Conservation (phyloP, 2,113 vertebrate species). For the Lampris incognitus region DNA sequence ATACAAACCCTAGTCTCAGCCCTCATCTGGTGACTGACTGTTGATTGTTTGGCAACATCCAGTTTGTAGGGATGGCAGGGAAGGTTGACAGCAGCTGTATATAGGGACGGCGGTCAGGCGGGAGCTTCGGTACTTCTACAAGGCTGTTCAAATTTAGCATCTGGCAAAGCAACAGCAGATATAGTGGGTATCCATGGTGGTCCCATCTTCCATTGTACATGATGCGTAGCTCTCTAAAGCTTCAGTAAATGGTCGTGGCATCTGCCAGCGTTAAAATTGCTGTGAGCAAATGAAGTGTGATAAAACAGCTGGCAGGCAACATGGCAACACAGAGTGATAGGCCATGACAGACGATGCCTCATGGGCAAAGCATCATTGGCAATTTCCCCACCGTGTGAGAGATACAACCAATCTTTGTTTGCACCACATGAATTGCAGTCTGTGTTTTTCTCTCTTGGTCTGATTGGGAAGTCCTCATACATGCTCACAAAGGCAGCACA, state of each 20-base stretch:
- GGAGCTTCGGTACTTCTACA: conserved; percentile 24
- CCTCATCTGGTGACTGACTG: conserved; percentile 53
- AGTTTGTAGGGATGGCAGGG: conserved; percentile 36
- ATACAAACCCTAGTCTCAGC: conserved; percentile 51
- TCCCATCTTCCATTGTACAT: conserved; percentile 9
- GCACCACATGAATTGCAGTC: conserved; percentile 16
- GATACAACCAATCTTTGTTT: conserved; percentile 49
- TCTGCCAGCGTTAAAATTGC: conserved; percentile 62
- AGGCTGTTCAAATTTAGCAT: conserved; percentile 32
- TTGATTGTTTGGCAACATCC: conserved; percentile 52
- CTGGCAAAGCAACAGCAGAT: conserved; percentile 23
- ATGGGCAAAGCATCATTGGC: conserved; percentile 66
- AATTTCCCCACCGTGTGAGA: conserved; percentile 60
- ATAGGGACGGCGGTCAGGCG: conserved; percentile 15
- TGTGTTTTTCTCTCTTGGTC: conserved; percentile 1
- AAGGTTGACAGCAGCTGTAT: conserved; percentile 32
- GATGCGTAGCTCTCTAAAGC: conserved; percentile 41
- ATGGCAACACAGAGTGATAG: conserved; percentile 64
- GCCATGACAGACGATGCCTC: conserved; percentile 71
- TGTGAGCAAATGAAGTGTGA: conserved; percentile 75
- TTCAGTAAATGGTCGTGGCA: conserved; percentile 46
- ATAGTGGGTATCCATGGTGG: conserved; percentile 21
- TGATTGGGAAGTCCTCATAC: background rate
- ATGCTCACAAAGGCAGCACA: conserved; percentile 10
- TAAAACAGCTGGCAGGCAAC: conserved; percentile 77